A percentile compares a stretch with the other conserved stretches of the same genome.
Evolutionary conservation across 2,797 vertebrate genomes (phyloP).

Genomic region (Macropodus opercularis): DNA sequence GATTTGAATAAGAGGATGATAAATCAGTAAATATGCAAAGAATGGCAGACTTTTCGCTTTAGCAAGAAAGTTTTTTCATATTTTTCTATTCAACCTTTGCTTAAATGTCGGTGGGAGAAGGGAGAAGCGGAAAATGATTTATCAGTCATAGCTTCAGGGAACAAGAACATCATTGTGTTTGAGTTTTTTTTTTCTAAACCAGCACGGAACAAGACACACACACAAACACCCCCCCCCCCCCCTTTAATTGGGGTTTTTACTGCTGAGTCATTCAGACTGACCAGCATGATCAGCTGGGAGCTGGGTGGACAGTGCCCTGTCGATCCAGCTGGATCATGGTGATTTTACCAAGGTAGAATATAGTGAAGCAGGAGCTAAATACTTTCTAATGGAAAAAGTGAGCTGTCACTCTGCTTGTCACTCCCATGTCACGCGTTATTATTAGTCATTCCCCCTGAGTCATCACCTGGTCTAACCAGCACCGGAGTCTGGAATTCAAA

Average conservation of each 20-base stretch:
- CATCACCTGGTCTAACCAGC: neutral
- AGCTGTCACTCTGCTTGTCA: neutral
- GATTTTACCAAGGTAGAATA: too few species aligned
- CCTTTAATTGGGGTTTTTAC: slow-evolving; percentile 42
- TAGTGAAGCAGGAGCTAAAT: neutral
- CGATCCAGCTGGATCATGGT: too few species aligned
- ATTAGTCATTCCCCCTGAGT: neutral
- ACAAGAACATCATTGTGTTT: slow-evolving; percentile 66
- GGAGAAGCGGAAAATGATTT: slow-evolving; percentile 48
- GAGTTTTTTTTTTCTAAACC: slow-evolving; percentile 37
- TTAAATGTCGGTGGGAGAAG: slow-evolving; percentile 12
- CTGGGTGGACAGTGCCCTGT: slow-evolving; percentile 30
- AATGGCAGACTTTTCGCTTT: neutral
- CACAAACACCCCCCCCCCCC: slow-evolving; percentile 24
- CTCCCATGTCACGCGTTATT: too few species aligned
- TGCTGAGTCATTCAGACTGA: slow-evolving; percentile 66
- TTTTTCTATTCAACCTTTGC: slow-evolving; percentile 1
- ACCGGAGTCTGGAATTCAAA: neutral
- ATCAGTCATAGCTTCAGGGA: slow-evolving; percentile 57
- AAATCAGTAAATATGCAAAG: neutral
- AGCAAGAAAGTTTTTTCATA: neutral
- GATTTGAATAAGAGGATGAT: neutral
- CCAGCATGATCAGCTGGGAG: slow-evolving; percentile 38
- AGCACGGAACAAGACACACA: slow-evolving; percentile 41
- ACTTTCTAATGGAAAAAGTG: neutral